Conservation (phyloP, 2,113 vertebrate species). For the Podarcis cretensis region DNA sequence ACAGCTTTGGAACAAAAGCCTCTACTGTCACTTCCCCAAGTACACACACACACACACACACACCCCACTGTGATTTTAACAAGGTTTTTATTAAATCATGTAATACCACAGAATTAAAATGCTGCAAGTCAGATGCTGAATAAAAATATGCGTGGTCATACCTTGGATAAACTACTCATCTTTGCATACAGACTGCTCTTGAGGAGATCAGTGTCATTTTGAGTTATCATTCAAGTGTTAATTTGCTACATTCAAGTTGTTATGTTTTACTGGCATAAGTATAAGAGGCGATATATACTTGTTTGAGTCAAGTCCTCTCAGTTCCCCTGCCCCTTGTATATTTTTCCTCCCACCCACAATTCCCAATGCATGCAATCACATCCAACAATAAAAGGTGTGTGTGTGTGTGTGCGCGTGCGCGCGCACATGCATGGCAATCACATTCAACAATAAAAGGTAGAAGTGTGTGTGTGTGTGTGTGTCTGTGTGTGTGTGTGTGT, state of each 20-base stretch:
- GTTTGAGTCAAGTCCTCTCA: background rate
- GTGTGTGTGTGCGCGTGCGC: too few relatives aligned
- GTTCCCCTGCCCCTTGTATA: background rate
- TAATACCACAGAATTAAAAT: constrained; percentile 5
- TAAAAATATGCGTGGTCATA: constrained; percentile 7
- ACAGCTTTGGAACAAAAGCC: constrained; percentile 60
- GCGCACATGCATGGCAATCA: background rate
- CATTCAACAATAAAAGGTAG: background rate
- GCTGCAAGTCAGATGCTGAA: background rate
- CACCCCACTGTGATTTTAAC: background rate
- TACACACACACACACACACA: background rate
- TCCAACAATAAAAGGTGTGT: background rate
- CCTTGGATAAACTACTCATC: constrained; percentile 5
- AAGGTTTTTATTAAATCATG: background rate
- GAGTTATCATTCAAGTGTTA: background rate
- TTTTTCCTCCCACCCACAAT: background rate
- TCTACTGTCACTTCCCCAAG: constrained; percentile 24
- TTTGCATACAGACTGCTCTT: background rate
- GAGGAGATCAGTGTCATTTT: background rate
- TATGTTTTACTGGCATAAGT: background rate
- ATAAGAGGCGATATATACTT: background rate
- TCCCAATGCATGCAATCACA: background rate
- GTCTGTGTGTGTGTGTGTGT: too few relatives aligned
- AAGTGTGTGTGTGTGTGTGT: too few relatives aligned
- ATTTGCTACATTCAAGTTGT: constrained; percentile 10